Percentiles rank a stretch among this genome's conserved stretches.
Conservation (phyloP, 1,140 invertebrate species). For the Dryas iulia region DNA sequence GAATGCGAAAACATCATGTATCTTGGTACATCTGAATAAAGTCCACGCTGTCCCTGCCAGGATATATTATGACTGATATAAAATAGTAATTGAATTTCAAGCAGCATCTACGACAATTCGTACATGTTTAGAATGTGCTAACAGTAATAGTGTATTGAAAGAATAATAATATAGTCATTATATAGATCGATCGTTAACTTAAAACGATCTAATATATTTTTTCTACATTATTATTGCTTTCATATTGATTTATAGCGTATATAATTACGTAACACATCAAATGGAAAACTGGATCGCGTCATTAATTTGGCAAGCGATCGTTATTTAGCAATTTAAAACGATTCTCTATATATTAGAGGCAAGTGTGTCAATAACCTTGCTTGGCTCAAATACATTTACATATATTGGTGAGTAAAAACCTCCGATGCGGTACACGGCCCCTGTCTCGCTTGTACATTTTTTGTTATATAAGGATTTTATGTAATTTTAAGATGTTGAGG, state of each 20-base stretch:
- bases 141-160: background rate
- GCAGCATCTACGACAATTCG: background rate
- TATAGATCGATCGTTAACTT: background rate
- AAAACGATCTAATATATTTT: background rate
- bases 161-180: slow-evolving; percentile 6
- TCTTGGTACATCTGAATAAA: slow-evolving; percentile 5
- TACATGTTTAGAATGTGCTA: background rate
- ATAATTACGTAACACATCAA: slow-evolving; percentile 49
- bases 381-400: slow-evolving; percentile 59
- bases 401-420: slow-evolving; percentile 49
- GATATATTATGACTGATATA: slow-evolving; percentile 4
- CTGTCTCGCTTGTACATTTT: slow-evolving; percentile 2
- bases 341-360: slow-evolving; percentile 50
- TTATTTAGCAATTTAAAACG: slow-evolving; percentile 64
- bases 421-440: background rate
- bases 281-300: slow-evolving; percentile 55
- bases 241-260: slow-evolving; percentile 39
- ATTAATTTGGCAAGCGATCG: slow-evolving; percentile 53
- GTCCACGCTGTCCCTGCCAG: slow-evolving; percentile 3
- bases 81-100: slow-evolving; percentile 13
- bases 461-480: background rate
- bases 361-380: slow-evolving; percentile 74
- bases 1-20: slow-evolving; percentile 24
- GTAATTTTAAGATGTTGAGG: slow-evolving; percentile 5
- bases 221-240: slow-evolving; percentile 1